These are phyloP conservation scores for Congeria kusceri DNA, from an alignment of 2,888 invertebrate species.

Conservation along the genomic window DNA sequence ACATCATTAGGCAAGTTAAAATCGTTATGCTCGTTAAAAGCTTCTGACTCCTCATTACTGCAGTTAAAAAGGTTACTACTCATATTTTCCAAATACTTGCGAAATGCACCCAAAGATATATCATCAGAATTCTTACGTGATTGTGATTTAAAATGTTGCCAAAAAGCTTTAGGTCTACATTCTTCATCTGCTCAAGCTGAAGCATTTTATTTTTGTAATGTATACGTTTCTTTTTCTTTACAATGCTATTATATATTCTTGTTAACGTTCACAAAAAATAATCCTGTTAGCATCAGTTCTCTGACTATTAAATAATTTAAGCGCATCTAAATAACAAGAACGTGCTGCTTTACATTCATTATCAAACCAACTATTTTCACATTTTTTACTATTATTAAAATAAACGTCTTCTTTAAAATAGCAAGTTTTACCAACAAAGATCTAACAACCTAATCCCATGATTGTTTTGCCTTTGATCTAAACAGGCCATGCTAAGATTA, in stretches of 20 bases:
- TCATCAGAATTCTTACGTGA: not conserved
- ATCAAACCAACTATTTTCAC: constrained; percentile 11
- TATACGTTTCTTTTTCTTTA: not conserved
- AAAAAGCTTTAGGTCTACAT: constrained; percentile 9
- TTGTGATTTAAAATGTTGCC: constrained; percentile 1
- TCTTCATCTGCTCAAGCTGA: constrained; percentile 3
- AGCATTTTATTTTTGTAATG: not conserved
- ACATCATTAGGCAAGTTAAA: too few relatives aligned
- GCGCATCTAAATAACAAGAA: not conserved
- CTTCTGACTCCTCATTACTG: too few relatives aligned
- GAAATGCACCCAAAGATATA: not conserved
- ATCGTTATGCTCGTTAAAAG: too few relatives aligned
- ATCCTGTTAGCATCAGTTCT: not conserved
- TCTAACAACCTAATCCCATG: constrained; percentile 23
- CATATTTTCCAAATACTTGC: constrained; percentile 2
- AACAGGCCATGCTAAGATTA: not conserved
- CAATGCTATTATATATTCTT: not conserved
- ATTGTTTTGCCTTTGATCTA: constrained; percentile 8
- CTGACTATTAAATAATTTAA: not conserved
- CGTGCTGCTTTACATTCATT: constrained; percentile 1
- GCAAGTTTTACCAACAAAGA: constrained; percentile 1
- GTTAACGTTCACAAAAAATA: not conserved
- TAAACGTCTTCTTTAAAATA: not conserved
- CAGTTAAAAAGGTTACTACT: not conserved
- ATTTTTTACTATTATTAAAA: not conserved